A percentile compares a stretch with the other conserved stretches of the same genome.
Evolutionary conservation across 2,888 invertebrate genomes (phyloP).

Genomic region (Rhimphoctona megacephalus): DNA sequence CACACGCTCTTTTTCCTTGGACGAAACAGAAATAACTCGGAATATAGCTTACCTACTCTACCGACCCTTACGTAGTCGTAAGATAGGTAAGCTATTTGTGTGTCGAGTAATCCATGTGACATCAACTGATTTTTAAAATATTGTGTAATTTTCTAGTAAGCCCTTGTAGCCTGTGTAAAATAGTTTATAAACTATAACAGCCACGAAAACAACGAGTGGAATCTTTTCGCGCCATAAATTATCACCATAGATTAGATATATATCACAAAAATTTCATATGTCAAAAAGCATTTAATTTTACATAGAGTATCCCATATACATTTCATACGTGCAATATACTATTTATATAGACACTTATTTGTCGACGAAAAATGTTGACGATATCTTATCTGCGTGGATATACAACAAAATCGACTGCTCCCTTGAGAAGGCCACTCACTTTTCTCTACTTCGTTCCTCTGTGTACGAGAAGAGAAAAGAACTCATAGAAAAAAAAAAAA

Average conservation of each 20-base stretch:
- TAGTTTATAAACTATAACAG: not conserved
- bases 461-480: not conserved
- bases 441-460: conserved; percentile 3
- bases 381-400: conserved; percentile 42
- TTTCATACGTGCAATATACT: not conserved
- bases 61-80: not conserved
- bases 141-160: not conserved
- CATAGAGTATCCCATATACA: not conserved
- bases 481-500: not conserved
- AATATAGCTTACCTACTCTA: not conserved
- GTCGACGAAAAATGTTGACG: conserved; percentile 28
- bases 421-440: conserved; percentile 32
- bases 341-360: conserved; percentile 25
- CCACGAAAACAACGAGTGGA: not conserved
- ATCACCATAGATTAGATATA: too few relatives aligned
- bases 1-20: conserved; percentile 1
- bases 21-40: conserved; percentile 19
- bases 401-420: conserved; percentile 35
- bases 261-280: not conserved
- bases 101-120: not conserved
- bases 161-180: not conserved
- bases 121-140: not conserved
- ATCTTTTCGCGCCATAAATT: not conserved
- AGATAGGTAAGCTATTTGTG: not conserved
- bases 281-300: not conserved